Evolutionary conservation across 2,888 invertebrate species (phyloP).

Genomic region (Caenorhabditis macrosperma): DNA sequence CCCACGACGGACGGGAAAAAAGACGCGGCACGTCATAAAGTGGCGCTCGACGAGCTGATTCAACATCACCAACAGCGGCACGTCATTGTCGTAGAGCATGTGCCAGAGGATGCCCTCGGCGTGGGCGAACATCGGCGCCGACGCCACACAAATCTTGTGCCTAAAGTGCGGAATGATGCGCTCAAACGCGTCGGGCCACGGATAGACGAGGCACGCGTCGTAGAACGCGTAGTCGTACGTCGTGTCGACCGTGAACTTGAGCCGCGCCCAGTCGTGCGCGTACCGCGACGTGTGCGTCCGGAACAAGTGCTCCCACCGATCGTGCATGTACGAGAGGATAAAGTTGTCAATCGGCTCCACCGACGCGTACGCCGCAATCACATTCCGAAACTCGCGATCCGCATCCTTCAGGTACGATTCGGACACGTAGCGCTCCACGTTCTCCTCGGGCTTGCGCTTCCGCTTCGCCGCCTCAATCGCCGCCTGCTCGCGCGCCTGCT

Average conservation of each 20-base stretch:
- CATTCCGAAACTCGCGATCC: not conserved
- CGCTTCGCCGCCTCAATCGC: not conserved
- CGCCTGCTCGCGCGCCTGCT: not conserved
- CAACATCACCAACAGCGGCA: constrained; percentile 13
- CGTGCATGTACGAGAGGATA: constrained; percentile 21
- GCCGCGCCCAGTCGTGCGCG: constrained; percentile 23
- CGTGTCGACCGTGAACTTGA: not conserved
- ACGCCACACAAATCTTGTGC: constrained; percentile 3
- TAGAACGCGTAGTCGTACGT: constrained; percentile 24
- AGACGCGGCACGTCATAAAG: not conserved
- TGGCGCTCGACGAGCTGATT: constrained; percentile 5
- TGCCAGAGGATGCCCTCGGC: constrained; percentile 23
- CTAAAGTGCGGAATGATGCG: not conserved
- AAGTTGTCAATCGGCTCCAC: constrained; percentile 31
- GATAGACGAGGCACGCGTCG: constrained; percentile 15
- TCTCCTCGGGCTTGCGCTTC: constrained; percentile 8
- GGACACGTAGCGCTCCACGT: constrained; percentile 9
- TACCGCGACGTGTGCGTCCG: constrained; percentile 3
- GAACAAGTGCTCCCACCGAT: constrained; percentile 21
- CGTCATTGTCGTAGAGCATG: constrained; percentile 25
- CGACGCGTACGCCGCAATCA: not conserved
- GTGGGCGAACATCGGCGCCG: constrained; percentile 5
- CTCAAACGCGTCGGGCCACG: constrained; percentile 5
- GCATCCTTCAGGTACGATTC: constrained; percentile 8
- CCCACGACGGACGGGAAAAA: constrained; percentile 7